phyloP scores from a whole-genome alignment of 2,888 invertebrate species.

The Pocota personata region DNA sequence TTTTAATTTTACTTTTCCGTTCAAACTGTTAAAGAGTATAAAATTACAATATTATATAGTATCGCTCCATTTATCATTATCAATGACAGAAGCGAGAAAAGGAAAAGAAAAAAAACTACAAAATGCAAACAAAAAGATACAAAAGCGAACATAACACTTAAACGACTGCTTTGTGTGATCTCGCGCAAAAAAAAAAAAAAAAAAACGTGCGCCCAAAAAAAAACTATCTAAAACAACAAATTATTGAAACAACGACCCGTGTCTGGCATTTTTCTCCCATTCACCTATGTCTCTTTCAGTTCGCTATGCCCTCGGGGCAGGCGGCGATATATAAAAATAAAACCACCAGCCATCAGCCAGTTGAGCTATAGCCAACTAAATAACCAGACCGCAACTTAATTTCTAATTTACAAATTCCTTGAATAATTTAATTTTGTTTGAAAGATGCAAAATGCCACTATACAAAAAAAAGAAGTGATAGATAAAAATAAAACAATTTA shows the following conservation, averaged over 20 bases:
- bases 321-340: not conserved
- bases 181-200: not conserved
- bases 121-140: constrained; percentile 4
- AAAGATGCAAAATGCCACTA: not conserved
- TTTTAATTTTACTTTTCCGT: not conserved
- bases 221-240: constrained; percentile 35
- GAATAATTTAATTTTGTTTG: constrained; percentile 46
- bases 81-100: constrained; percentile 32
- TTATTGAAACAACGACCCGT: constrained; percentile 63
- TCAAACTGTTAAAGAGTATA: constrained; percentile 29
- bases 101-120: constrained; percentile 1
- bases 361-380: constrained; percentile 33
- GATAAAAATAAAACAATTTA: constrained; percentile 15
- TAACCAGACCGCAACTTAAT: constrained; percentile 57
- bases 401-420: constrained; percentile 56
- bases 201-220: not conserved
- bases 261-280: constrained; percentile 23
- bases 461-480: not conserved
- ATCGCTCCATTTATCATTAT: constrained; percentile 58
- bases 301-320: not conserved
- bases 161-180: constrained; percentile 1
- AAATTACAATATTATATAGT: constrained; percentile 27
- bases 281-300: not conserved
- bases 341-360: not conserved
- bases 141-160: constrained; percentile 5